Conservation (phyloP, 2,113 vertebrate genomes). For the Lophotis ruficrista region DNA sequence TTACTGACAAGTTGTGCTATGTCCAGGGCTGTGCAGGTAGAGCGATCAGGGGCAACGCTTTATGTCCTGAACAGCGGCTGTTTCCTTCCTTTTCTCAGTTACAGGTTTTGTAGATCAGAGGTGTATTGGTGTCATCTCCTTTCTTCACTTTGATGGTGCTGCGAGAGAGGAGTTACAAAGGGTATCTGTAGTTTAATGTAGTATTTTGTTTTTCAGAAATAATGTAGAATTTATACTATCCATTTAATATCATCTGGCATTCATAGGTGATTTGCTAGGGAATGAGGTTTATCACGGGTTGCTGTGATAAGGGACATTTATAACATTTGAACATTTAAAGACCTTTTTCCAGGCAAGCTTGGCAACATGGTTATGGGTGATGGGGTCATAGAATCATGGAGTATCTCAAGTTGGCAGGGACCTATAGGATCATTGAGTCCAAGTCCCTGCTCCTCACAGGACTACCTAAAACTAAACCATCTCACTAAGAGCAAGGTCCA, state of each 20-base stretch:
- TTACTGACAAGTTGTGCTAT: neutral
- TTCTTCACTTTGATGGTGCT: neutral
- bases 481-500: neutral
- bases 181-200: neutral
- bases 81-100: neutral
- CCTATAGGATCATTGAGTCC: neutral
- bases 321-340: neutral
- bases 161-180: neutral
- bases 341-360: neutral
- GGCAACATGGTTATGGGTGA: neutral
- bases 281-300: neutral
- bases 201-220: neutral
- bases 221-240: neutral
- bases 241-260: neutral
- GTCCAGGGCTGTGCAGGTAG: neutral
- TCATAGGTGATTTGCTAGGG: neutral
- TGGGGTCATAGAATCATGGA: neutral
- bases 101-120: rapidly evolving
- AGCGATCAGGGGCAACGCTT: neutral
- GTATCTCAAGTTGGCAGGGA: neutral
- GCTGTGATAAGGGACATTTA: neutral
- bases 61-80: neutral
- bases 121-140: neutral
- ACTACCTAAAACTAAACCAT: neutral
- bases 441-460: neutral